Evolutionary conservation across 2,888 invertebrate genomes (phyloP).

Genomic region (Caenorhabditis plicata): DNA sequence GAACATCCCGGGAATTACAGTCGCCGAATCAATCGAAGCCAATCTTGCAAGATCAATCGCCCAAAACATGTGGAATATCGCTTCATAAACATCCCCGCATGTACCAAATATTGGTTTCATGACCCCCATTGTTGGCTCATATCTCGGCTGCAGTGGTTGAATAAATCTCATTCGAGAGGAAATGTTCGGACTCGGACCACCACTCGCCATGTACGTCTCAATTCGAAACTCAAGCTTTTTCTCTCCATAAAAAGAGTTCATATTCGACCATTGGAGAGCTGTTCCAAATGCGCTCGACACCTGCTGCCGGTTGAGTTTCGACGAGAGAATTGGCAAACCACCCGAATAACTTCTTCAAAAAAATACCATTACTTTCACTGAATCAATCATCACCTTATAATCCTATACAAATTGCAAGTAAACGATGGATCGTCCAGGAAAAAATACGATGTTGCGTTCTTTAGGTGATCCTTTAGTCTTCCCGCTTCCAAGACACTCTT

Average conservation of each 20-base stretch:
- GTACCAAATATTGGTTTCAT: slow-evolving; percentile 22
- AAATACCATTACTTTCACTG: too few species aligned
- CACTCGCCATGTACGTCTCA: too few species aligned
- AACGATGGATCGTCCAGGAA: slow-evolving; percentile 22
- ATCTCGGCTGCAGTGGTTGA: slow-evolving; percentile 30
- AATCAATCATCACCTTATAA: slow-evolving; percentile 21
- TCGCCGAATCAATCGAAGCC: slow-evolving; percentile 6
- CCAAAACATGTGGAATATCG: slow-evolving; percentile 45
- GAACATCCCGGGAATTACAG: slow-evolving; percentile 5
- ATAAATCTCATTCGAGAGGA: slow-evolving; percentile 39
- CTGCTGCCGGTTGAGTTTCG: slow-evolving; percentile 12
- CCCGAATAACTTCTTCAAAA: too few species aligned
- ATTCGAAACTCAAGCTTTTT: background rate
- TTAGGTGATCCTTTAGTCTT: slow-evolving; percentile 22
- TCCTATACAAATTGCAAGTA: slow-evolving; percentile 10
- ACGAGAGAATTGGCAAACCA: slow-evolving; percentile 17
- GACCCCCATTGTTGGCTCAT: slow-evolving; percentile 18
- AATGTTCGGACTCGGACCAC: too few species aligned
- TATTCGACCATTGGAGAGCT: slow-evolving; percentile 13
- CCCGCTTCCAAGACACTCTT: slow-evolving; percentile 16
- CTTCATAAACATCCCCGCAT: slow-evolving; percentile 25
- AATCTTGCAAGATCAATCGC: slow-evolving; percentile 23
- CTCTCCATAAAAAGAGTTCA: background rate
- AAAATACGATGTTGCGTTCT: slow-evolving; percentile 31
- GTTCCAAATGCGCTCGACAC: slow-evolving; percentile 18